phyloP scores from a whole-genome alignment of 2,888 invertebrate genomes.

The Acleris literana region DNA sequence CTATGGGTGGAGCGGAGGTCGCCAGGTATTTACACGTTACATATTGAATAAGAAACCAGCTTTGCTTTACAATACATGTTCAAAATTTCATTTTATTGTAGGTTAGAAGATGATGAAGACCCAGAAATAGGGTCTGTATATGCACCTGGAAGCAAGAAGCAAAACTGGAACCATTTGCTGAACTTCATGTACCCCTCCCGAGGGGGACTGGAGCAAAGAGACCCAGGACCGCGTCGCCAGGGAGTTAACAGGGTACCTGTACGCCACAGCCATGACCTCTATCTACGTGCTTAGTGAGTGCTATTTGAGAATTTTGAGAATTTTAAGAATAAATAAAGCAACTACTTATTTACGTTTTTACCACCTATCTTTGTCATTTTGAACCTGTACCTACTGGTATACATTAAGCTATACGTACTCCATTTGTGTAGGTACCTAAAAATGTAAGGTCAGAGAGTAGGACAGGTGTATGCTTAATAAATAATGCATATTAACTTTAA shows the following conservation, averaged over 20 bases:
- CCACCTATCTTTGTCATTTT: too few relatives aligned
- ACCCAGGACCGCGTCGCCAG: conserved; percentile 59
- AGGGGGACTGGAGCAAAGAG: conserved; percentile 65
- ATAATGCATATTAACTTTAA: too few relatives aligned
- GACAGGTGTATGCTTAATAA: too few relatives aligned
- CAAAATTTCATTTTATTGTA: conserved; percentile 39
- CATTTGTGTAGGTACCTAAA: too few relatives aligned
- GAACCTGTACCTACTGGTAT: too few relatives aligned
- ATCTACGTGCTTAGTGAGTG: conserved; percentile 95
- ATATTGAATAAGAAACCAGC: too few relatives aligned
- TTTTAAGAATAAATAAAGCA: neutral
- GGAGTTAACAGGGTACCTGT: conserved; percentile 69
- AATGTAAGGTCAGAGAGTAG: too few relatives aligned
- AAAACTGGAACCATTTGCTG: conserved; percentile 96
- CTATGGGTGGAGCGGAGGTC: conserved; percentile 87
- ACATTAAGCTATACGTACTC: too few relatives aligned
- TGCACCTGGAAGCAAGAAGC: conserved; percentile 93
- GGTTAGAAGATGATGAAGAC: conserved; percentile 82
- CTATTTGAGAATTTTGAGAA: too few relatives aligned
- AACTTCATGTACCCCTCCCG: conserved; percentile 94
- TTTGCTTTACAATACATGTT: neutral
- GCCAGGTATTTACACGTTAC: conserved; percentile 78
- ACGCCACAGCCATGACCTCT: conserved; percentile 96
- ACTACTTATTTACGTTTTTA: neutral
- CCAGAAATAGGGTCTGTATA: conserved; percentile 93